Percentiles rank a stretch among this genome's conserved stretches.
Conservation (phyloP, 1,140 invertebrate genomes). For the Asobara japonica region DNA sequence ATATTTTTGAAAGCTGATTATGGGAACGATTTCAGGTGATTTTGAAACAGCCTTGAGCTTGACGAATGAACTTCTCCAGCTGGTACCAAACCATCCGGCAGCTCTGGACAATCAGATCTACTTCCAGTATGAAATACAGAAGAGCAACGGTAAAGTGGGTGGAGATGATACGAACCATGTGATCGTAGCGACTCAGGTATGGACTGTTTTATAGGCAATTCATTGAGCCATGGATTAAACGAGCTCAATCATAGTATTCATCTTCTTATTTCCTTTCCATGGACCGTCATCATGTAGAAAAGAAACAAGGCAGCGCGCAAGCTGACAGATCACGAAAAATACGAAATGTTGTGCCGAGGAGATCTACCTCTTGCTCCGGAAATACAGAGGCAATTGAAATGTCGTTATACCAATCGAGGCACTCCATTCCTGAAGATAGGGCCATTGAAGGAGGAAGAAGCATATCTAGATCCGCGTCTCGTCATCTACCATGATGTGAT, state of each 20-base stretch:
- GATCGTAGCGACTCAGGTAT: constrained; percentile 54
- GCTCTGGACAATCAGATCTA: constrained; percentile 87
- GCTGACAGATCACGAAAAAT: constrained; percentile 73
- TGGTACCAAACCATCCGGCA: constrained; percentile 84
- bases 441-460: constrained; percentile 92
- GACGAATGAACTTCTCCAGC: constrained; percentile 87
- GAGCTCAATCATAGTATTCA: background rate
- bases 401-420: constrained; percentile 80
- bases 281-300: constrained; percentile 61
- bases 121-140: constrained; percentile 81
- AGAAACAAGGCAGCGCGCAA: constrained; percentile 65
- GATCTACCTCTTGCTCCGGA: constrained; percentile 75
- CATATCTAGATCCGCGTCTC: constrained; percentile 85
- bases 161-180: constrained; percentile 71
- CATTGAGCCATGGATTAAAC: no score
- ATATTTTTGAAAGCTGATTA: no score
- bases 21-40: constrained; percentile 76
- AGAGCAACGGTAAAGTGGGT: constrained; percentile 70
- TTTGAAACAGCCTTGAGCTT: constrained; percentile 85
- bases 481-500: constrained; percentile 92
- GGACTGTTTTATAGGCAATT: no score
- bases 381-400: constrained; percentile 73
- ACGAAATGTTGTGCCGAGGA: constrained; percentile 92
- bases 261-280: no score
- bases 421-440: constrained; percentile 83